Conservation (phyloP, 2,113 vertebrate species). For the Crotalus viridis region DNA sequence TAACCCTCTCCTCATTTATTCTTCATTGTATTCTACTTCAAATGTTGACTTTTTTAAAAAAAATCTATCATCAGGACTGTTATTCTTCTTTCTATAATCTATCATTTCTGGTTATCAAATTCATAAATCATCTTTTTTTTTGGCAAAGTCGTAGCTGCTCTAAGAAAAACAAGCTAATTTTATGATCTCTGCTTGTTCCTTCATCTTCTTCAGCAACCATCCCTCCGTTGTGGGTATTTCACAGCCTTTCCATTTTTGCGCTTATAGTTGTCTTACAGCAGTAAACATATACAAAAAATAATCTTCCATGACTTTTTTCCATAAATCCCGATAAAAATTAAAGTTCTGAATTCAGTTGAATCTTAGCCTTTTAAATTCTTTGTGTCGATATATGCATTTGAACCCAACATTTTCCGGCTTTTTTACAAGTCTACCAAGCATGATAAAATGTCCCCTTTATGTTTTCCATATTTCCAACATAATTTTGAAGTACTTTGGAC, state of each 20-base stretch:
- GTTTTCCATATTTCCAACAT: neutral
- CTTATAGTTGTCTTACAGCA: neutral
- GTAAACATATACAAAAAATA: neutral
- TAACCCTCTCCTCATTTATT: neutral
- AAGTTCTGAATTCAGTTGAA: neutral
- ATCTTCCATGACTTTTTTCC: neutral
- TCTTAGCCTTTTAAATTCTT: neutral
- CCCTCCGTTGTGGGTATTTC: too few relatives aligned
- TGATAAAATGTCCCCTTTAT: neutral
- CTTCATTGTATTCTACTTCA: neutral
- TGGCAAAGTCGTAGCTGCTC: neutral
- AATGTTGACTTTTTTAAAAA: neutral
- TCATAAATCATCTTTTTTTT: neutral
- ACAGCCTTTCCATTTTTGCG: neutral
- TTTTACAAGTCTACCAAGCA: neutral
- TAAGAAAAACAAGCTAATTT: neutral
- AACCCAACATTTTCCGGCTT: neutral
- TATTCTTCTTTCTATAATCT: too few relatives aligned
- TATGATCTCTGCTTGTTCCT: too few relatives aligned
- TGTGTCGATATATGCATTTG: neutral
- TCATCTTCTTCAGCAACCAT: too few relatives aligned
- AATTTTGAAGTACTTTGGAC: neutral
- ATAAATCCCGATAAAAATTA: neutral
- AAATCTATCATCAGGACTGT: too few relatives aligned
- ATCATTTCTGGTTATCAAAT: neutral